These are phyloP conservation scores for Scolopax rusticola DNA, from an alignment of 2,797 vertebrate genomes.

Conservation along the genomic window DNA sequence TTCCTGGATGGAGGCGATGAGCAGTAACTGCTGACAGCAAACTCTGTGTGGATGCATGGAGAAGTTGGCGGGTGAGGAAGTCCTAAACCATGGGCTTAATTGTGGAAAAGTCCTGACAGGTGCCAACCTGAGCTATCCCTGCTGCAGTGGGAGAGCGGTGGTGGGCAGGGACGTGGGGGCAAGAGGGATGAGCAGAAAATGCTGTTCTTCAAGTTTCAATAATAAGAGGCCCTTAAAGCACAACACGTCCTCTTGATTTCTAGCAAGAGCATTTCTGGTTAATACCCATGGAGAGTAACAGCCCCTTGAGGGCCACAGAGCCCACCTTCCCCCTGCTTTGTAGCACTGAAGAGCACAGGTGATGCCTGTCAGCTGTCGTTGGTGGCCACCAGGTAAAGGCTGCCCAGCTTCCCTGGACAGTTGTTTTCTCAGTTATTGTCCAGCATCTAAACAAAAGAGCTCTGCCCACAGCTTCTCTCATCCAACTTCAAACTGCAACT, in stretches of 20 bases:
- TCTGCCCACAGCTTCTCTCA: not conserved
- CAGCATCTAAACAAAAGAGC: not conserved
- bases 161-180: not conserved
- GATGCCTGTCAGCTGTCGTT: not conserved
- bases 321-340: not conserved
- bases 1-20: not conserved
- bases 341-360: not conserved
- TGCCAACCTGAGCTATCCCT: not conserved
- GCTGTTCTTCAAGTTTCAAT: not conserved
- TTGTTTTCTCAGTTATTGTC: not conserved
- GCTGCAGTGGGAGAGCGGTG: not conserved
- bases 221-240: not conserved
- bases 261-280: not conserved
- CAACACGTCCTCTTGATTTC: not conserved
- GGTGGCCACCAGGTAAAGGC: not conserved
- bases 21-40: not conserved
- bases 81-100: not conserved
- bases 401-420: not conserved
- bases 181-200: not conserved
- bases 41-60: accelerated
- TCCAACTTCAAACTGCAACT: not conserved
- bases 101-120: accelerated
- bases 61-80: not conserved
- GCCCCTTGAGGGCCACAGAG: not conserved
- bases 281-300: not conserved